These are phyloP conservation scores for Metellina segmentata DNA, from an alignment of 2,888 invertebrate species.

Conservation along the genomic window DNA sequence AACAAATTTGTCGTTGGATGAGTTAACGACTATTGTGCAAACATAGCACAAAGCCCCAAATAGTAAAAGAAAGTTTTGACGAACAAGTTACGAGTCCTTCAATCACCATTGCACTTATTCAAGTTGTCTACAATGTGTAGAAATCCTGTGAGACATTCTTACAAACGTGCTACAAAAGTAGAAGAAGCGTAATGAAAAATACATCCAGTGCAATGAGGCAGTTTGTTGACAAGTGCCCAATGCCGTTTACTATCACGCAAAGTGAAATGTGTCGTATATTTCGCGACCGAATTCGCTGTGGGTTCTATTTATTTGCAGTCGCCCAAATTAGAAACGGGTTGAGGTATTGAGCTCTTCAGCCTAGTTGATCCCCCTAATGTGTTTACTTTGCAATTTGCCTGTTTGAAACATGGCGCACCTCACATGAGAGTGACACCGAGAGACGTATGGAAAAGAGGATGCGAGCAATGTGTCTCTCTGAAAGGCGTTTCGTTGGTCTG, in stretches of 20 bases:
- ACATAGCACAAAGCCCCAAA: too few species aligned
- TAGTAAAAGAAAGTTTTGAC: too few species aligned
- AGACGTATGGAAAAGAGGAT: not conserved
- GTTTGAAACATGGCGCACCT: slow-evolving; percentile 11
- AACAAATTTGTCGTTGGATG: too few species aligned
- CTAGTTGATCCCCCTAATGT: slow-evolving; percentile 2
- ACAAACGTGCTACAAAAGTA: not conserved
- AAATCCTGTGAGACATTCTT: not conserved
- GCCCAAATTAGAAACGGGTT: slow-evolving; percentile 35
- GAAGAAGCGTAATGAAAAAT: not conserved
- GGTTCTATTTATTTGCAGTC: slow-evolving; percentile 24
- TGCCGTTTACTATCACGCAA: slow-evolving; percentile 11
- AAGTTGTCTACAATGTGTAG: too few species aligned
- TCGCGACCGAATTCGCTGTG: not conserved
- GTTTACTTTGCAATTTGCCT: slow-evolving; percentile 47
- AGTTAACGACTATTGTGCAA: too few species aligned
- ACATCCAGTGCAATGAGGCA: slow-evolving; percentile 13
- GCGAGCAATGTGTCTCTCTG: slow-evolving; percentile 8
- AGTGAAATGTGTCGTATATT: slow-evolving; percentile 35
- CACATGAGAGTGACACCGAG: slow-evolving; percentile 17
- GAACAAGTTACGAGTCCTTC: too few species aligned
- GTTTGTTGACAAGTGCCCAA: slow-evolving; percentile 25
- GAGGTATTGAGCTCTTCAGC: slow-evolving; percentile 4
- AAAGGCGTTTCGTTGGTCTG: not conserved
- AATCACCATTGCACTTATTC: too few species aligned